Evolutionary conservation across 2,888 invertebrate species (phyloP).

Genomic region (Cheilosia vulpina): DNA sequence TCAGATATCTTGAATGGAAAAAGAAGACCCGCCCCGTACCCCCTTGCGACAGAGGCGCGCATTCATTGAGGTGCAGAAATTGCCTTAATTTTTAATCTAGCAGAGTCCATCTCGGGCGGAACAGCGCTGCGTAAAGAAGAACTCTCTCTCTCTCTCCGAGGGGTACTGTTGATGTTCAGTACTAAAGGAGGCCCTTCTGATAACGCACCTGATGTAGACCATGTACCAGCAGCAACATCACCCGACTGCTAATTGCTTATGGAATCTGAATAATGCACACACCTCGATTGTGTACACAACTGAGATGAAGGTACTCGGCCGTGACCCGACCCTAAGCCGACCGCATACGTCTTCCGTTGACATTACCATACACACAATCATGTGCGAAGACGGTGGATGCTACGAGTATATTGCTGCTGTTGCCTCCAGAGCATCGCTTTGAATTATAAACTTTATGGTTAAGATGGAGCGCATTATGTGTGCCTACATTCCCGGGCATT

Average conservation of each 20-base stretch:
- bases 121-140: conserved; percentile 3
- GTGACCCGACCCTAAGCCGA: conserved; percentile 41
- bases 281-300: conserved; percentile 46
- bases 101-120: conserved; percentile 52
- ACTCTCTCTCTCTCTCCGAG: neutral
- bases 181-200: neutral
- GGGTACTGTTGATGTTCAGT: conserved; percentile 15
- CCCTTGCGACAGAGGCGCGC: conserved; percentile 1
- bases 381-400: conserved; percentile 28
- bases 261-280: conserved; percentile 68
- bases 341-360: conserved; percentile 35
- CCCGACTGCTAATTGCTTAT: conserved; percentile 62
- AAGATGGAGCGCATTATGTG: conserved; percentile 1
- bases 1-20: conserved; percentile 63
- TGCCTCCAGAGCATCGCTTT: conserved; percentile 40
- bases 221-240: too few relatives aligned
- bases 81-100: conserved; percentile 71
- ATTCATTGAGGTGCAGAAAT: conserved; percentile 57
- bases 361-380: conserved; percentile 23
- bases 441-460: conserved; percentile 59
- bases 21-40: neutral
- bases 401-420: neutral
- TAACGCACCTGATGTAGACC: neutral
- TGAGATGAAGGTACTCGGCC: conserved; percentile 32
- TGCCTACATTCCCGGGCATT: conserved; percentile 40